Base-by-base conservation (phyloP, 1,140 invertebrate species). In the Aphaenogaster ashmeadi region DNA sequence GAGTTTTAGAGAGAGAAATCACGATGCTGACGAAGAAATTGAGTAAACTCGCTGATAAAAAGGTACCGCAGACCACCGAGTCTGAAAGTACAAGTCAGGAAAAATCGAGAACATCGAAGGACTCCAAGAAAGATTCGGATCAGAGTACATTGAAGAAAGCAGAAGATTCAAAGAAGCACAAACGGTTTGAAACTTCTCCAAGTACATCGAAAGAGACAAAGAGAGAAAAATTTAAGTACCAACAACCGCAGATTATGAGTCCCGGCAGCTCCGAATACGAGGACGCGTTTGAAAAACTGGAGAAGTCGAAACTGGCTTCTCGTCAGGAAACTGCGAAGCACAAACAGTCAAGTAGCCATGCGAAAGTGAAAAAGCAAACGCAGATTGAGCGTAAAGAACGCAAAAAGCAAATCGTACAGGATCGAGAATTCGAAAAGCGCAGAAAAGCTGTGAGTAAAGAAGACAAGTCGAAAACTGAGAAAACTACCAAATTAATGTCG, bases 231-330 rank as follows among this genome's bases (percentile, higher is more conserved):
- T 83, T 92, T 33, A 93, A 93, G 21, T 91, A 93, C 44, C 93
- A 93, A 11, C 86, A 92, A 75, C 80, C 87, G 9, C 88, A 81
- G 11, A 90, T 92, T n/a, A 88, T 89, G 4, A 94, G 93, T 64
- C 93, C 93, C 0, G 94, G 88, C 11, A 95, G 93, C 86, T 95
- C 93, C 0, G 95, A 95, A 47, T 66, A 92, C 7, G 94, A 95
- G 15, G 93, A 95, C 27, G n/a, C 33, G n/a, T 44, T 83, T 2
- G 92, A 93, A 36, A 93, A 91, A 79, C 52, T 56, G 1, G 90
- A 88, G 36, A 90, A 87, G 33, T 38, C 60, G 13, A 72, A 47
- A n/a, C n/a, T 36, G 1, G 52, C 62, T 60, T 27, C 27, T 47
- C 64, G 87, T 7, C 87, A 90, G 27, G 93, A 93, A 62, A n/a